A percentile compares a stretch with the other conserved stretches of the same genome.
Evolutionary conservation across 2,797 vertebrate species (phyloP).

Genomic region (Darevskia nairensis): DNA sequence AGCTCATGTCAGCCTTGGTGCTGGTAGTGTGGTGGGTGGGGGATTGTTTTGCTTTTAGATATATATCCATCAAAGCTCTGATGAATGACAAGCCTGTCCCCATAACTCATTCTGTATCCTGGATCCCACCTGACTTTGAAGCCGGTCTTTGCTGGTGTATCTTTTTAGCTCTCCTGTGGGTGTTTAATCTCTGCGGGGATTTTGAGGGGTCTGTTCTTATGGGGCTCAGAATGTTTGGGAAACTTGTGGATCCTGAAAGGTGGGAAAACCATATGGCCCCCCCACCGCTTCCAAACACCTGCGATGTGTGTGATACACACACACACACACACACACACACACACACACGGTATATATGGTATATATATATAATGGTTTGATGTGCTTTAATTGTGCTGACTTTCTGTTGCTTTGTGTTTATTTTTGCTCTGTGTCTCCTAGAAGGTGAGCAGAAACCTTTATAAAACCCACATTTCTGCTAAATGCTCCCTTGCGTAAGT

Average conservation of each 20-base stretch:
- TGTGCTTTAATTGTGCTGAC: too few species aligned
- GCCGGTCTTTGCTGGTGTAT: not conserved
- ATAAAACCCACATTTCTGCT: too few species aligned
- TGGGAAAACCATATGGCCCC: not conserved
- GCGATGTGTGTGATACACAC: too few species aligned
- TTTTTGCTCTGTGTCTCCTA: too few species aligned
- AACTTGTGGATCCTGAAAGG: not conserved
- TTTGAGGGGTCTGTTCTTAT: not conserved
- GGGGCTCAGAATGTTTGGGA: fast-evolving
- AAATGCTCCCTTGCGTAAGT: too few species aligned
- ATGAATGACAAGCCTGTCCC: fast-evolving
- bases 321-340: too few species aligned
- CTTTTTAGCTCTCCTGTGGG: fast-evolving
- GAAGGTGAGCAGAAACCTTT: too few species aligned
- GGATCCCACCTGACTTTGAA: fast-evolving
- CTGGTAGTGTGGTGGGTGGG: not conserved
- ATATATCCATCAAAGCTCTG: not conserved
- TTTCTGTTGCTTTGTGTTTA: too few species aligned
- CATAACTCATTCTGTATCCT: not conserved
- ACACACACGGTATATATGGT: too few species aligned
- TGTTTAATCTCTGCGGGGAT: too few species aligned
- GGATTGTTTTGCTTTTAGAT: not conserved
- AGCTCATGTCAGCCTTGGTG: not conserved
- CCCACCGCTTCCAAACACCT: too few species aligned
- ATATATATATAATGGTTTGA: too few species aligned